Base-by-base conservation (phyloP, 1,140 invertebrate genomes). In the Lerema accius region DNA sequence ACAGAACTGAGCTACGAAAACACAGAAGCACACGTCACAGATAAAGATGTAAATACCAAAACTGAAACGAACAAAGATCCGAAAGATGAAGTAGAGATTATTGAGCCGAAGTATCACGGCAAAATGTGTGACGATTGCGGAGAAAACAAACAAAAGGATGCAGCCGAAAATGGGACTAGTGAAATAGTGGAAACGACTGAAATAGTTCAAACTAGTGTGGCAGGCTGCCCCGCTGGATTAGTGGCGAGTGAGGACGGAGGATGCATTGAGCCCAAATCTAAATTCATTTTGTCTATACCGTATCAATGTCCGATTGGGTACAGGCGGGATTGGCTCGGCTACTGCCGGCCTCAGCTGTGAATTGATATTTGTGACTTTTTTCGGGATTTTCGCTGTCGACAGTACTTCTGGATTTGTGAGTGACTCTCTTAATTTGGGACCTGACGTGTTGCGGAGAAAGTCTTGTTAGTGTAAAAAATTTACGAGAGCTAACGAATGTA, bases 271-370 rank as follows among this genome's bases (percentile, higher is more conserved):
- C 9, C 67, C 28, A 77, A 73, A 42, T 85, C 76, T 7, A 82
- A 78, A 51, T 78, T 83, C 40, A 81, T 89, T 28, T 69, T 86
- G 23, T 68, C 77, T 1, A 66, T 86, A 19, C 84, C 86, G 17
- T 67, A 53, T 61, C 84, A 89, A 42, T 89, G 86, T 55, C 84
- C 82, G 2, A 56, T 49, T 43, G 84, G 84, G 7, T 89, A 86
- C 32, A 79, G 71, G 45, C 49, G 43, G n/a, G 84, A 84, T 60
- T 71, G 75, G 69, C 69, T 80, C 7, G 84, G 84, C 9, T 80
- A 71, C 58, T 89, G 86, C 26, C 23, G 42, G n/a, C 55, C 55
- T 13, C 42, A 5, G 7, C 46, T 58, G 42, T 58, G 55, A 58
- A 42, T 14, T 32, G 40, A 37, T 35, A 4, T 58, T 46, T 35